Percentiles rank a stretch among this genome's conserved stretches.
phyloP scores from a whole-genome alignment of 2,113 vertebrate genomes.

The Leucoraja erinaceus region DNA sequence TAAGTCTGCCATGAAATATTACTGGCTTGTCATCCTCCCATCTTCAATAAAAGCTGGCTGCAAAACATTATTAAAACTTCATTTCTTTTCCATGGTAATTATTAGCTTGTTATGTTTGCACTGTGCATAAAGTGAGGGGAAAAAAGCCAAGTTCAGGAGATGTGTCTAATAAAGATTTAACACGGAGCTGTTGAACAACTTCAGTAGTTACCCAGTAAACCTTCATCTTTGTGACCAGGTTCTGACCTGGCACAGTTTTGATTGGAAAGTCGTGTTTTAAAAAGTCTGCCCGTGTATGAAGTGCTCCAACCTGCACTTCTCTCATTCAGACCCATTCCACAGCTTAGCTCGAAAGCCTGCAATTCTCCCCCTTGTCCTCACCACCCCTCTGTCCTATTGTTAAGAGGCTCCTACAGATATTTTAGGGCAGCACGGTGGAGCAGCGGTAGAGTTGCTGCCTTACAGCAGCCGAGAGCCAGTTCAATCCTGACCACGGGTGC shows the following conservation, averaged over 20 bases:
- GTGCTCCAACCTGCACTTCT: not conserved
- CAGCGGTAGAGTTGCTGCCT: no score
- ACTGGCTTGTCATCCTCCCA: not conserved
- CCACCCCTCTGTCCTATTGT: not conserved
- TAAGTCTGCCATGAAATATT: constrained; percentile 19
- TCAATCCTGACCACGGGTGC: no score
- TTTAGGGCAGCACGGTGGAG: no score
- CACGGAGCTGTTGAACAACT: not conserved
- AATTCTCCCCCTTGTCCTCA: not conserved
- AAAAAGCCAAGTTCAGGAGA: not conserved
- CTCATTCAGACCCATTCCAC: not conserved
- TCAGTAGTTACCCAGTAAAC: not conserved
- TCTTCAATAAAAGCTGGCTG: not conserved
- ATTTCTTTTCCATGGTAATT: not conserved
- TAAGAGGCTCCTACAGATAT: not conserved
- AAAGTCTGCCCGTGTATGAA: not conserved
- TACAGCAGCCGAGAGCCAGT: no score
- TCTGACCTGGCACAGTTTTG: not conserved
- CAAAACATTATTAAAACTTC: not conserved
- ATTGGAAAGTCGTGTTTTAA: not conserved
- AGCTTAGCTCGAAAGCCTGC: not conserved
- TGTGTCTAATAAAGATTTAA: not conserved
- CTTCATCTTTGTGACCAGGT: not conserved
- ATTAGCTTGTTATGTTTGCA: not conserved
- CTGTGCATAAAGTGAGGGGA: not conserved